Percentiles rank a stretch among this genome's conserved stretches.
Conservation (phyloP, 2,888 invertebrate species). For the Theodoxus fluviatilis region DNA sequence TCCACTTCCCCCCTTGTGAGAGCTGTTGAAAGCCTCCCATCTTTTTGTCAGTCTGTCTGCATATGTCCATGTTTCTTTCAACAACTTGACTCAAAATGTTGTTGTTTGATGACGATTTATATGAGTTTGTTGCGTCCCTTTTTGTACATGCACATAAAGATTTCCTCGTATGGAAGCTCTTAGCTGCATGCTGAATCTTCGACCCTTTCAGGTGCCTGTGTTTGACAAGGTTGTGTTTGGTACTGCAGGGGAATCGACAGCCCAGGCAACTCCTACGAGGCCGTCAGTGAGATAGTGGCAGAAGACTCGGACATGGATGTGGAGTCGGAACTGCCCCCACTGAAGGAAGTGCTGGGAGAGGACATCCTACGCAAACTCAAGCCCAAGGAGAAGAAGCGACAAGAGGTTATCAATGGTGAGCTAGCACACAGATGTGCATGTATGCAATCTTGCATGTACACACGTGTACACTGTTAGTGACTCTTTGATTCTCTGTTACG, state of each 20-base stretch:
- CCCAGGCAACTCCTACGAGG: constrained; percentile 78
- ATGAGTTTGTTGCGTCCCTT: too few species aligned
- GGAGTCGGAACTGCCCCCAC: constrained; percentile 78
- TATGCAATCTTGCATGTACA: not conserved
- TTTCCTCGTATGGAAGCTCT: not conserved
- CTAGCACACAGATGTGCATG: constrained; percentile 3
- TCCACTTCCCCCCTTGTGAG: too few species aligned
- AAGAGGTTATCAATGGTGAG: constrained; percentile 89
- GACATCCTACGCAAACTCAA: constrained; percentile 78
- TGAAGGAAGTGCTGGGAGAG: constrained; percentile 79
- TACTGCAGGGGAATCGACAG: constrained; percentile 73
- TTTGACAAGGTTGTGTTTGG: not conserved
- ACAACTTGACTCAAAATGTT: too few species aligned
- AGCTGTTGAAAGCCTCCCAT: too few species aligned
- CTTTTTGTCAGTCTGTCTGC: too few species aligned
- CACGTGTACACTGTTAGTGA: too few species aligned
- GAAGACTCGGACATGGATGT: constrained; percentile 65
- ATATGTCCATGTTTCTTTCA: too few species aligned
- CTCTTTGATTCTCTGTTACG: too few species aligned
- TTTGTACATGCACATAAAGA: too few species aligned
- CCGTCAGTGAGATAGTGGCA: constrained; percentile 49
- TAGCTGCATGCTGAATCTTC: not conserved
- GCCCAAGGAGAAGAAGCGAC: constrained; percentile 85
- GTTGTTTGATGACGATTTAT: too few species aligned
- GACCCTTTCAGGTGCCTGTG: too few species aligned